Conservation (phyloP, 2,797 vertebrate genomes). For the Lepilemur septentrionalis region DNA sequence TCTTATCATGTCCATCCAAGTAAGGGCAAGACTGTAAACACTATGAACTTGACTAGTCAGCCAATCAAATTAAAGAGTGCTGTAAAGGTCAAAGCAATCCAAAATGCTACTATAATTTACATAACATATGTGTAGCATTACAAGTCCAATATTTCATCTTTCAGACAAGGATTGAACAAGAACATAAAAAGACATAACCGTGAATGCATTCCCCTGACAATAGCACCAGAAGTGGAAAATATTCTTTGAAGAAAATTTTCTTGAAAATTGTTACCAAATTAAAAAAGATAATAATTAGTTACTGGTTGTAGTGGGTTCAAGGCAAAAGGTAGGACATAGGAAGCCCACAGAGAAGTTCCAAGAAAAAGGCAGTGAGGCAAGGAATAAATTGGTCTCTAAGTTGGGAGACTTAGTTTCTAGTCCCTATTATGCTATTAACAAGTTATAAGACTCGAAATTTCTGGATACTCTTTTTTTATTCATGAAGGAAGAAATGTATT, state of each 20-base stretch:
- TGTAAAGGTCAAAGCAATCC: slow-evolving; percentile 77
- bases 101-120: slow-evolving; percentile 72
- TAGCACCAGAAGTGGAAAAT: background rate
- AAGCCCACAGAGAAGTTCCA: background rate
- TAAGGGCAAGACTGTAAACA: slow-evolving; percentile 63
- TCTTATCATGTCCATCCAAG: slow-evolving; percentile 58
- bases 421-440: background rate
- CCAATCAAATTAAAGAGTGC: slow-evolving; percentile 73
- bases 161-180: slow-evolving; percentile 66
- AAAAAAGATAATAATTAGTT: background rate
- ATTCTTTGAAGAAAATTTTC: background rate
- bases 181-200: slow-evolving; percentile 45
- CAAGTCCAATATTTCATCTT: slow-evolving; percentile 72
- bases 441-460: background rate
- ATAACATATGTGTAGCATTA: slow-evolving; percentile 71
- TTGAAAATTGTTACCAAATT: background rate
- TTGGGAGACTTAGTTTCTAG: background rate
- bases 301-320: background rate
- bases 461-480: background rate
- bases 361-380: background rate
- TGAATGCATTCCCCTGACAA: slow-evolving; percentile 54
- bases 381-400: background rate
- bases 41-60: slow-evolving; percentile 64
- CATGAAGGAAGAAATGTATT: background rate
- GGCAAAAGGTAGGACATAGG: background rate